phyloP scores from a whole-genome alignment of 2,113 vertebrate species.

The Dermatemys mawii region DNA sequence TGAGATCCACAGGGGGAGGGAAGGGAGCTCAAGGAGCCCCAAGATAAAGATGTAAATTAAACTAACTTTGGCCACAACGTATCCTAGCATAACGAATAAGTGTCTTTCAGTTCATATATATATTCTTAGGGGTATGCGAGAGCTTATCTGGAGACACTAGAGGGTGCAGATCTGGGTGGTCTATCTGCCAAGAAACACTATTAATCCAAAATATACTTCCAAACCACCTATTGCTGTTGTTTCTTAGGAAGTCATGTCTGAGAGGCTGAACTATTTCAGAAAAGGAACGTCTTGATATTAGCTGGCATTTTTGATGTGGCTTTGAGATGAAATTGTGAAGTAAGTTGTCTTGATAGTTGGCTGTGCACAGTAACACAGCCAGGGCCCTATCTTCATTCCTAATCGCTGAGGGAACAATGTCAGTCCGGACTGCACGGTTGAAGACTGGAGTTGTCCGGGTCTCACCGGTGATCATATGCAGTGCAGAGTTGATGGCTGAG shows the following conservation, averaged over 20 bases:
- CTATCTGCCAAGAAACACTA: not conserved
- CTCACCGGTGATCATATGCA: not conserved
- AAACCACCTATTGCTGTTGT: not conserved
- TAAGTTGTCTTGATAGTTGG: not conserved
- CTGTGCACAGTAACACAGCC: not conserved
- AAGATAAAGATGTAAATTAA: not conserved
- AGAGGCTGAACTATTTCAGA: not conserved
- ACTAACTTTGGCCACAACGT: not conserved
- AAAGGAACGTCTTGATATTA: not conserved
- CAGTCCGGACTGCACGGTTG: not conserved
- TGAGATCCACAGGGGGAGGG: not conserved
- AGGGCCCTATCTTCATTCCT: not conserved
- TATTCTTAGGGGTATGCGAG: not conserved
- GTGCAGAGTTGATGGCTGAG: not conserved
- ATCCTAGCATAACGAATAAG: not conserved
- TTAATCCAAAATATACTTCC: not conserved
- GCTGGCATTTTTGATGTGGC: not conserved
- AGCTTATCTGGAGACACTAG: not conserved
- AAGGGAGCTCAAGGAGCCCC: not conserved
- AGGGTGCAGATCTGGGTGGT: not conserved
- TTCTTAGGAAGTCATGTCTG: not conserved
- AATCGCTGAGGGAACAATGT: not conserved
- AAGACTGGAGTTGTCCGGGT: not conserved
- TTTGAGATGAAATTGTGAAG: not conserved
- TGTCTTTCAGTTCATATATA: not conserved